phyloP scores from a whole-genome alignment of 30 jellyfish, hydroid and myxozoan genomes.

The Hydractinia symbiolongicarpus region DNA sequence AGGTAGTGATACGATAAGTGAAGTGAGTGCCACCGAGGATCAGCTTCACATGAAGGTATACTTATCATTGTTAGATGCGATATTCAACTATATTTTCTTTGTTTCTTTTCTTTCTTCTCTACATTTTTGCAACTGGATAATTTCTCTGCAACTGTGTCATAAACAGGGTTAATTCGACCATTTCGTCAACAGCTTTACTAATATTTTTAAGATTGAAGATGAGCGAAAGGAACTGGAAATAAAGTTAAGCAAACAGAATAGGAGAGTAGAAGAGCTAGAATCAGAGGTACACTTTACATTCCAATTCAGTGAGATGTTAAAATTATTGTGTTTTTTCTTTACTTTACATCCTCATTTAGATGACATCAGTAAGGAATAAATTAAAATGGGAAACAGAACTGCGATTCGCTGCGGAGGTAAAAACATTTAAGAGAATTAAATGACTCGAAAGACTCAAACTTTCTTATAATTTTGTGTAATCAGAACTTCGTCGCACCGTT shows the following conservation, averaged over 20 bases:
- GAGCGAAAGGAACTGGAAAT: slow-evolving; percentile 23
- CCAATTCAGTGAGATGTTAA: no score
- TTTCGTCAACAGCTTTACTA: slow-evolving; percentile 32
- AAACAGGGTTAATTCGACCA: no score
- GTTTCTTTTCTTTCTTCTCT: no score
- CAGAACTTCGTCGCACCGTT: not conserved
- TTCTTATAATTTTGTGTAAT: not conserved
- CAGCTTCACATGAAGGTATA: slow-evolving; percentile 10
- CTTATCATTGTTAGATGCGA: not conserved
- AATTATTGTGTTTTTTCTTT: no score
- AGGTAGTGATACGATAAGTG: slow-evolving; percentile 8
- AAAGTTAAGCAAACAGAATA: not conserved
- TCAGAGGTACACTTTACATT: not conserved
- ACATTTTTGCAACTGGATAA: no score
- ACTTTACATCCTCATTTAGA: not conserved
- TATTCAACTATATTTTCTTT: no score
- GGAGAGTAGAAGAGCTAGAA: not conserved
- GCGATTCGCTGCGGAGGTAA: slow-evolving; percentile 19
- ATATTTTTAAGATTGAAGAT: slow-evolving; percentile 28
- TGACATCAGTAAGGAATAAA: not conserved
- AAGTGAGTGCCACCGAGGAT: slow-evolving; percentile 12
- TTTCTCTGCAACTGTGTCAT: no score
- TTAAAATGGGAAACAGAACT: not conserved
- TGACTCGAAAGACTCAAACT: no score
- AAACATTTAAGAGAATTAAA: not conserved